Evolutionary conservation across 2,113 vertebrate genomes (phyloP).

Genomic region (Lipophrys pholis): DNA sequence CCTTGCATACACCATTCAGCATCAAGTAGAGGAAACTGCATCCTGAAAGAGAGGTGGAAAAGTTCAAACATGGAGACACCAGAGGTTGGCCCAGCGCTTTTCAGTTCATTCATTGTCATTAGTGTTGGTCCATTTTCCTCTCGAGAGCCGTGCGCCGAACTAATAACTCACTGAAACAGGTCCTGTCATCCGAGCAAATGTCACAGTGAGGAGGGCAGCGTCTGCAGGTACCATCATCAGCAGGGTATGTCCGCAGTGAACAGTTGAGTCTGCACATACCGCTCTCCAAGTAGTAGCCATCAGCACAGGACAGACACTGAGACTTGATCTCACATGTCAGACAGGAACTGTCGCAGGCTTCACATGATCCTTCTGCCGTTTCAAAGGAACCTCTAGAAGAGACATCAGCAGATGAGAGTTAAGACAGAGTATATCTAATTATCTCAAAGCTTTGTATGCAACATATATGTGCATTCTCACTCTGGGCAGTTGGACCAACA

Average conservation of each 20-base stretch:
- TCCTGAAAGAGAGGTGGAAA: slow-evolving; percentile 56
- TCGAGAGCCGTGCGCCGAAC: not conserved
- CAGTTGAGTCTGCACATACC: slow-evolving; percentile 80
- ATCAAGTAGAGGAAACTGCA: slow-evolving; percentile 87
- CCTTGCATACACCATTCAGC: slow-evolving; percentile 81
- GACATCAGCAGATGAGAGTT: slow-evolving; percentile 7
- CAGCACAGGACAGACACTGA: slow-evolving; percentile 82
- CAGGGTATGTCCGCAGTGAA: slow-evolving; percentile 73
- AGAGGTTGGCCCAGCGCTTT: not conserved
- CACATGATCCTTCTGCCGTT: slow-evolving; percentile 70
- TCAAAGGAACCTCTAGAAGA: slow-evolving; percentile 82
- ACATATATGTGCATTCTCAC: slow-evolving; percentile 65
- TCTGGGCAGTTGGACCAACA: slow-evolving; percentile 85
- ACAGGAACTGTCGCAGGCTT: slow-evolving; percentile 80
- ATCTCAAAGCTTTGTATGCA: not conserved
- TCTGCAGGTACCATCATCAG: slow-evolving; percentile 79
- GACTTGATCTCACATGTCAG: slow-evolving; percentile 77
- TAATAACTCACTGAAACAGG: slow-evolving; percentile 79
- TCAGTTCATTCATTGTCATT: not conserved
- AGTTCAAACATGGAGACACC: not conserved
- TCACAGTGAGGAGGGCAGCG: slow-evolving; percentile 83
- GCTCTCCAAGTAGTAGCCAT: slow-evolving; percentile 77
- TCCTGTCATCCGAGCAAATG: slow-evolving; percentile 74
- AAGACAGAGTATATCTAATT: not conserved
- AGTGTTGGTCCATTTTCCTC: not conserved